Percentiles rank a stretch among this genome's conserved stretches.
Conservation (phyloP, 2,888 invertebrate genomes). For the Morpho helenor region DNA sequence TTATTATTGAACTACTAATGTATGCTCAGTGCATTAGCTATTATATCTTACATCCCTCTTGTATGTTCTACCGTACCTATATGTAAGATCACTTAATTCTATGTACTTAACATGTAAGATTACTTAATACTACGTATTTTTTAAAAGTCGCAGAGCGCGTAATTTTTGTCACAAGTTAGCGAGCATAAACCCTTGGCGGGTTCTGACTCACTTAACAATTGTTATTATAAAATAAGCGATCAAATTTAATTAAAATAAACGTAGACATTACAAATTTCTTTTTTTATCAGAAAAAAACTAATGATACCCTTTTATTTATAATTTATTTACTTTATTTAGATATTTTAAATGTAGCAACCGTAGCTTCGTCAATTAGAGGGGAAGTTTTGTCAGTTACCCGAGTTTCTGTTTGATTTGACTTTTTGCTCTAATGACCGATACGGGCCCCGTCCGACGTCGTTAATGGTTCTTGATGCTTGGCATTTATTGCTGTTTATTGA, state of each 20-base stretch:
- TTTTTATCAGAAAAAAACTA: slow-evolving; percentile 13
- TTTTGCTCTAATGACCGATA: slow-evolving; percentile 67
- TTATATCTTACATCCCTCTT: too few species aligned
- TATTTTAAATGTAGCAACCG: slow-evolving; percentile 13
- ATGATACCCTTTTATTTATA: slow-evolving; percentile 21
- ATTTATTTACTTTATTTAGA: slow-evolving; percentile 18
- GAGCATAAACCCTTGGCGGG: too few species aligned
- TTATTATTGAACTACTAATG: too few species aligned
- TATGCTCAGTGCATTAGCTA: too few species aligned
- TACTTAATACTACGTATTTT: too few species aligned
- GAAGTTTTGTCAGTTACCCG: slow-evolving; percentile 49
- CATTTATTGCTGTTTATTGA: slow-evolving; percentile 45
- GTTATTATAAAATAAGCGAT: neutral
- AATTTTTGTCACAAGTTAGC: too few species aligned
- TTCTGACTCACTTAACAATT: too few species aligned
- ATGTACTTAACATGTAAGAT: too few species aligned
- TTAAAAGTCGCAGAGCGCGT: too few species aligned
- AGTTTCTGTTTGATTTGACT: slow-evolving; percentile 66
- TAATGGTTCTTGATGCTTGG: slow-evolving; percentile 51
- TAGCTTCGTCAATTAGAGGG: slow-evolving; percentile 33
- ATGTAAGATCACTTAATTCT: too few species aligned
- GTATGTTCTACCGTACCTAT: too few species aligned
- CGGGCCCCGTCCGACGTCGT: slow-evolving; percentile 32
- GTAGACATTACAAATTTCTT: slow-evolving; percentile 12
- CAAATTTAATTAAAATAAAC: slow-evolving; percentile 12